Evolutionary conservation across 2,797 vertebrate genomes (phyloP).

Genomic region (Limosa lapponica): DNA sequence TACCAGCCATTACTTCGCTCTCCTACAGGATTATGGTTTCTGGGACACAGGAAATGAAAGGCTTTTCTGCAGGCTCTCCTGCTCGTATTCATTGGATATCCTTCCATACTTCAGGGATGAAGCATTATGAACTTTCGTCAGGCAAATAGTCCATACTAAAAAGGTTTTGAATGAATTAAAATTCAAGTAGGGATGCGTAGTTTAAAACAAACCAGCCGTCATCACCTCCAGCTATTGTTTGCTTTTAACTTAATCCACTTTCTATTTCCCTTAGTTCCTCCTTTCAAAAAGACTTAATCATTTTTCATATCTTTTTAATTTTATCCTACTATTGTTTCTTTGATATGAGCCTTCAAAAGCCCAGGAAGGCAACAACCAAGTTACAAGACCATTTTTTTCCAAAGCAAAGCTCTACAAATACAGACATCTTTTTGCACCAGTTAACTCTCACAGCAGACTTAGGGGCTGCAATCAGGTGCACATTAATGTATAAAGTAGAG

Average conservation of each 20-base stretch:
- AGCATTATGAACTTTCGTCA: constrained; percentile 13
- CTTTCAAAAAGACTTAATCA: constrained; percentile 23
- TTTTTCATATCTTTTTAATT: constrained; percentile 39
- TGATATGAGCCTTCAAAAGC: not conserved
- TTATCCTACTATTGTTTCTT: constrained; percentile 11
- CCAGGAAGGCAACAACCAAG: not conserved
- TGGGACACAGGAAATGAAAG: constrained; percentile 75
- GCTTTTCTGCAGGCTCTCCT: constrained; percentile 53
- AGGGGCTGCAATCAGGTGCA: not conserved
- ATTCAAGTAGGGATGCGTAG: not conserved
- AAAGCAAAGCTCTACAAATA: not conserved
- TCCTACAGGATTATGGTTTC: constrained; percentile 61
- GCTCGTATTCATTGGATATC: constrained; percentile 9
- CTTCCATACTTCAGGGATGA: constrained; percentile 22
- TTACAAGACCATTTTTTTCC: not conserved
- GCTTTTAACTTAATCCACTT: constrained; percentile 53
- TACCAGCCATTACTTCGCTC: constrained; percentile 40
- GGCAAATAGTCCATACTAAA: constrained; percentile 12
- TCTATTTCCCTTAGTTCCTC: constrained; percentile 34
- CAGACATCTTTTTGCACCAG: not conserved
- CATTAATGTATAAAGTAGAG: not conserved
- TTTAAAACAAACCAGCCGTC: constrained; percentile 53
- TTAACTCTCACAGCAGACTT: not conserved
- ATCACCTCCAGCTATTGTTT: constrained; percentile 46
- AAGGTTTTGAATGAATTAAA: not conserved